Evolutionary conservation across 2,113 vertebrate species (phyloP).

Genomic region (Cyprinodon brontotheroides): DNA sequence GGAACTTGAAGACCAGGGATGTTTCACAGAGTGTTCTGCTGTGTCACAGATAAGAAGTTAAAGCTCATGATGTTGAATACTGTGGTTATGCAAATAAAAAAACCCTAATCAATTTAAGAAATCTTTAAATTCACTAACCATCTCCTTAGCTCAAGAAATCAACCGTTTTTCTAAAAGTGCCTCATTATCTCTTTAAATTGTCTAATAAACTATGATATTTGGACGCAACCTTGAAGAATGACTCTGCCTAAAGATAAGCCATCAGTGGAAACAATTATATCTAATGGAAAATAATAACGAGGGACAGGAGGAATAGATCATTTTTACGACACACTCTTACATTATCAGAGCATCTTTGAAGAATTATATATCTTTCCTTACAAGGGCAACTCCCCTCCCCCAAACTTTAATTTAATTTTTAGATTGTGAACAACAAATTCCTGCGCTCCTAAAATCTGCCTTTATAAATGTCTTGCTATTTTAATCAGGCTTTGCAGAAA

Average conservation of each 20-base stretch:
- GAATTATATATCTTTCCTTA: neutral
- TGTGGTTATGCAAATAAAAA: neutral
- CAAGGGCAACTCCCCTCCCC: neutral
- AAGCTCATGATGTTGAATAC: neutral
- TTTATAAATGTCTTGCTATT: neutral
- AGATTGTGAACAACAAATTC: neutral
- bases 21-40: neutral
- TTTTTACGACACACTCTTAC: neutral
- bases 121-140: neutral
- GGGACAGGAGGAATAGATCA: neutral
- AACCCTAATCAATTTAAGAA: neutral
- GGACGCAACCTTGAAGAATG: neutral
- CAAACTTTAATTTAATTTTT: neutral
- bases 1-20: neutral
- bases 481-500: neutral
- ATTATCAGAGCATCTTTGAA: neutral
- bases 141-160: neutral
- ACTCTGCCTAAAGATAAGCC: neutral
- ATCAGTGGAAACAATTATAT: neutral
- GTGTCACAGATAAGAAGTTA: neutral
- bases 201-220: constrained; percentile 2
- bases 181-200: rapidly evolving
- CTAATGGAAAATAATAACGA: neutral
- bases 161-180: neutral
- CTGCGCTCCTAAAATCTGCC: neutral